Conservation (phyloP, 2,113 vertebrate genomes). For the Brachyistius frenatus region DNA sequence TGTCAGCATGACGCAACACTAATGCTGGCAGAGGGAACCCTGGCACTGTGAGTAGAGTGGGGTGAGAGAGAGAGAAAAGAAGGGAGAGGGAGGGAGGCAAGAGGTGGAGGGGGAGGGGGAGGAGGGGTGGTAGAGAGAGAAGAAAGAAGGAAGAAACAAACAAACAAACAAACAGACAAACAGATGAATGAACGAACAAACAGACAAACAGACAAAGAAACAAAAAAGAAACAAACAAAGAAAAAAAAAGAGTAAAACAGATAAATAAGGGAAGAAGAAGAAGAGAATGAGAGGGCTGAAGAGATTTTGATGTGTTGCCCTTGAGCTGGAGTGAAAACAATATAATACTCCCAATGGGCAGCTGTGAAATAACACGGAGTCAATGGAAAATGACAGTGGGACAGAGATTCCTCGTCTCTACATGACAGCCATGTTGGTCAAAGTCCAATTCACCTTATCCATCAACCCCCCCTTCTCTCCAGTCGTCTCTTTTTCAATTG, state of each 20-base stretch:
- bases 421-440: constrained; percentile 65
- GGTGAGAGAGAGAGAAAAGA: no score
- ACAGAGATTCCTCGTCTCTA: constrained; percentile 47
- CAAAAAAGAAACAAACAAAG: not conserved
- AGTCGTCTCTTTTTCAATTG: constrained; percentile 53
- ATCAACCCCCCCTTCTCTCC: constrained; percentile 37
- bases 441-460: constrained; percentile 48
- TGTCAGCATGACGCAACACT: constrained; percentile 56
- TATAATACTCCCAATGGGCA: constrained; percentile 47
- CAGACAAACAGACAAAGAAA: not conserved
- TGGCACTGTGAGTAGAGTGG: constrained; percentile 18
- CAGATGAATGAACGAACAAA: no score
- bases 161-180: not conserved
- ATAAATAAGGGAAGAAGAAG: not conserved
- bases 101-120: no score
- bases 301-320: constrained; percentile 53
- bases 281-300: constrained; percentile 25
- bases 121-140: not conserved
- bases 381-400: constrained; percentile 65
- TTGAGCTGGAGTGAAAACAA: constrained; percentile 68
- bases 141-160: not conserved
- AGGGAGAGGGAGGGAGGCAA: not conserved
- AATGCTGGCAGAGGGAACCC: constrained; percentile 25
- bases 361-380: constrained; percentile 63
- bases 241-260: not conserved